phyloP scores from a whole-genome alignment of 92 coral and sea anemone species.

The Porites evermanni region DNA sequence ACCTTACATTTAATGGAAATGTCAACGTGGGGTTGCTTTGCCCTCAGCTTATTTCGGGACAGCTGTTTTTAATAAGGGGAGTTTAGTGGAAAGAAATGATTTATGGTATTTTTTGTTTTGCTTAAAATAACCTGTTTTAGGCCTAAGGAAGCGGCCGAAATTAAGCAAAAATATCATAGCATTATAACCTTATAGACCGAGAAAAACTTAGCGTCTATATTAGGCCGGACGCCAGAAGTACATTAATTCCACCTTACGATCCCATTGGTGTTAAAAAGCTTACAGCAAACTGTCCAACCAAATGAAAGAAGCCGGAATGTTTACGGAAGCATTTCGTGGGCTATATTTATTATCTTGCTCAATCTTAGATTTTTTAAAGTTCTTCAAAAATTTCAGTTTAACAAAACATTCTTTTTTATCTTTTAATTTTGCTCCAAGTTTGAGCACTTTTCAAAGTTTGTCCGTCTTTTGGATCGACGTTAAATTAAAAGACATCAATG shows the following conservation, averaged over 20 bases:
- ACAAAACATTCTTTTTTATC: background rate
- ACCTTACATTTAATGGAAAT: constrained; percentile 24
- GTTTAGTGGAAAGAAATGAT: background rate
- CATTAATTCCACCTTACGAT: constrained; percentile 3
- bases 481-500: too few relatives aligned
- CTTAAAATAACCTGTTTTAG: background rate
- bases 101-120: background rate
- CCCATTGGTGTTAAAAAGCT: background rate
- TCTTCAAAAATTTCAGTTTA: background rate
- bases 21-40: constrained; percentile 11
- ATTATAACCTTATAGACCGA: too few relatives aligned
- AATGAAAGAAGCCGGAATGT: background rate
- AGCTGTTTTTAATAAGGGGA: background rate
- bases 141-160: background rate
- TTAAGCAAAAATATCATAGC: background rate
- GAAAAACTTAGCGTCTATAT: too few relatives aligned
- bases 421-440: background rate
- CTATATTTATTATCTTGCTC: background rate
- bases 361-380: background rate
- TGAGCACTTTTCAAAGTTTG: background rate
- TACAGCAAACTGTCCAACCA: background rate
- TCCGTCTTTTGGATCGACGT: background rate
- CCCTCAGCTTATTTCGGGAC: constrained; percentile 6
- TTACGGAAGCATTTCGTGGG: constrained; percentile 13
- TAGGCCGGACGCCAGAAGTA: background rate